Evolutionary conservation across 2,888 invertebrate species (phyloP), one percentile per base, ranked within the genome.

Genomic region (Apodemia zela): DNA sequence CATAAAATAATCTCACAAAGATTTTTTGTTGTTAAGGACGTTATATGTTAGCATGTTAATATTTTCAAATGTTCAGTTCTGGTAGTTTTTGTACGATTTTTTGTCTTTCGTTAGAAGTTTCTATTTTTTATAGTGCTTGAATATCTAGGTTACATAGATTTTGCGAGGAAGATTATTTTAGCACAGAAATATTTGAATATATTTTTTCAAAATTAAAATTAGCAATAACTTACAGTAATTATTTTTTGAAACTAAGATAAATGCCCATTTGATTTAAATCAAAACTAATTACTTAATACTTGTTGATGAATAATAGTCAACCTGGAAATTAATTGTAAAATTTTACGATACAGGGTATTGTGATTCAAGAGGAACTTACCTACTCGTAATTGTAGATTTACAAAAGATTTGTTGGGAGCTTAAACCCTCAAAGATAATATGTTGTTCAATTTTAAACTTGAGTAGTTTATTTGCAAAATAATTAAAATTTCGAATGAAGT

Each of bases 11-110:
- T 64, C 57, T 60, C 33, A 64, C 64, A 65, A 33, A 58, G 38
- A 60, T 17, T 61, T 63, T 59, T 59, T 59, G 59, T 49, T 59
- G 33, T 63, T 47, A 18, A 51, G 35, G 33, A 63, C 42, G 65
- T 67, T 69, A 64, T 63, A 45, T 67, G 66, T 69, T 63, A 64
- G 69, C 69, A 70, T 70, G 69, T 64, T 64, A 65, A 51, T 65
- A 58, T 57, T 63, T 61, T 62, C 60, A 66, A 42, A 59, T 64
- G 64, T 69, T 61, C n/a, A 60, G 62, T 67, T 54, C 15, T 54
- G 13, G 54, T 54, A 54, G 54, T 54, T 25, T 51, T 25, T 54
- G 21, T 51, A 51, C 51, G 21, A 54, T 54, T 61, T 49, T 61
- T 61, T 49, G 33, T 49, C 51, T 51, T 25, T 25, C 25, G 54